These are phyloP conservation scores for Sepioteuthis lessoniana DNA, from an alignment of 2,888 invertebrate genomes.

Conservation along the genomic window DNA sequence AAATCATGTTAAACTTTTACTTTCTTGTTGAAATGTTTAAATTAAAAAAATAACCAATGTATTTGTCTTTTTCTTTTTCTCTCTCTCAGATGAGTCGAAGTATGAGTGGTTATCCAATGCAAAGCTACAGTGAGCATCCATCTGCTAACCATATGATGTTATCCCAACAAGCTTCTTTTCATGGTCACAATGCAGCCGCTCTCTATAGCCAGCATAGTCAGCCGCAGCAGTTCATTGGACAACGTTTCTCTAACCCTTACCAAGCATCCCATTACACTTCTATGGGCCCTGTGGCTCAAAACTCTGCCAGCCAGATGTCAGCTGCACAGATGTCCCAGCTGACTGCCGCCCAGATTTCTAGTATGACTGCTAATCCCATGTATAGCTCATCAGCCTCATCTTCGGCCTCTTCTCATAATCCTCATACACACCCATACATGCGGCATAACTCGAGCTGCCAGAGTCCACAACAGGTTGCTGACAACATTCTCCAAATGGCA, in stretches of 20 bases:
- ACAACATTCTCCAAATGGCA: slow-evolving; percentile 73
- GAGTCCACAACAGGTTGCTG: slow-evolving; percentile 72
- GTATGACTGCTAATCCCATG: slow-evolving; percentile 45
- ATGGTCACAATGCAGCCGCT: slow-evolving; percentile 44
- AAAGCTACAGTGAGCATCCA: slow-evolving; percentile 44
- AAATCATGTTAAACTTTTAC: no score
- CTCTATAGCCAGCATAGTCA: slow-evolving; percentile 47
- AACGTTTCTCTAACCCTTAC: slow-evolving; percentile 46
- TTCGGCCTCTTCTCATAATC: slow-evolving; percentile 48
- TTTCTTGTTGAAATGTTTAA: not conserved
- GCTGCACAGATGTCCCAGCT: slow-evolving; percentile 52
- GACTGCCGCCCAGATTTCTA: slow-evolving; percentile 50
- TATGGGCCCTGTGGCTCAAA: slow-evolving; percentile 42
- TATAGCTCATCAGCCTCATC: slow-evolving; percentile 54
- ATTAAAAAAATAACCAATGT: not conserved
- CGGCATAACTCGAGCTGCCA: slow-evolving; percentile 54
- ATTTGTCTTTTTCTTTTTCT: not conserved
- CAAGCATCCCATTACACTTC: slow-evolving; percentile 44
- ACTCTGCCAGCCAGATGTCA: slow-evolving; percentile 46
- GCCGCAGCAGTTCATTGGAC: slow-evolving; percentile 48
- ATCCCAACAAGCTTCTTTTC: slow-evolving; percentile 45
- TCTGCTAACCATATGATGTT: slow-evolving; percentile 40
- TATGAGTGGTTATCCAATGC: slow-evolving; percentile 46
- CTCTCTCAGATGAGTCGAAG: slow-evolving; percentile 36
- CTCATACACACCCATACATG: slow-evolving; percentile 49